Evolutionary conservation across 2,888 invertebrate species (phyloP), one percentile per base, ranked within the genome.

Genomic region (Eretmocerus hayati): DNA sequence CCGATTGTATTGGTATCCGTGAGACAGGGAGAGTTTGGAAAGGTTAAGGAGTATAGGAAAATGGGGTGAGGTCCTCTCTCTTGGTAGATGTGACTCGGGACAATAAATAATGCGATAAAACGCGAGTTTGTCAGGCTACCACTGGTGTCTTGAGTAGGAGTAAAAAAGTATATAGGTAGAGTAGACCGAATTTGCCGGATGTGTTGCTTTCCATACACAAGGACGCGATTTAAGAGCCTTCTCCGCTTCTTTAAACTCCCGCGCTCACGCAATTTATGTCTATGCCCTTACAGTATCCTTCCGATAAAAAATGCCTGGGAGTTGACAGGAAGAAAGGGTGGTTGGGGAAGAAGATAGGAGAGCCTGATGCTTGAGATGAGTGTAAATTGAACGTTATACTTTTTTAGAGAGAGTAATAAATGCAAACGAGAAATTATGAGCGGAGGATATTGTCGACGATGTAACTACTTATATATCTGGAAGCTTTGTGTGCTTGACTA

Each of bases 31-130:
- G 18, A 37, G 37, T 18, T 5, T 19, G n/a, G n/a, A n/a, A n/a
- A n/a, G n/a, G n/a, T 6, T 11, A 26, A 26, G n/a, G 35, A 35
- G 35, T 20, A 37, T 21, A 37, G 18, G 20, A 13, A 18, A 16
- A 19, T 52, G 54, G 57, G 51, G 58, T 56, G 56, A 46, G 56
- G 55, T 62, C 55, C 59, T 62, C 61, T 60, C 56, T 54, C 57
- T 56, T 53, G 56, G 31, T 31, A 22, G 22, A n/a, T n/a, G n/a
- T n/a, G n/a, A n/a, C n/a, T n/a, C 38, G 20, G 44, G 51, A 65
- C 66, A 67, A 70, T 71, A 70, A 71, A 70, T 70, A 70, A 69
- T 70, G 62, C 69, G 70, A 71, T 71, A 71, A 71, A 71, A 70
- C 70, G 69, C 66, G 69, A 69, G 67, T 69, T 67, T 67, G 67